These are phyloP conservation scores for Triplophysa siluroides DNA, from an alignment of 2,113 vertebrate genomes.

Conservation along the genomic window DNA sequence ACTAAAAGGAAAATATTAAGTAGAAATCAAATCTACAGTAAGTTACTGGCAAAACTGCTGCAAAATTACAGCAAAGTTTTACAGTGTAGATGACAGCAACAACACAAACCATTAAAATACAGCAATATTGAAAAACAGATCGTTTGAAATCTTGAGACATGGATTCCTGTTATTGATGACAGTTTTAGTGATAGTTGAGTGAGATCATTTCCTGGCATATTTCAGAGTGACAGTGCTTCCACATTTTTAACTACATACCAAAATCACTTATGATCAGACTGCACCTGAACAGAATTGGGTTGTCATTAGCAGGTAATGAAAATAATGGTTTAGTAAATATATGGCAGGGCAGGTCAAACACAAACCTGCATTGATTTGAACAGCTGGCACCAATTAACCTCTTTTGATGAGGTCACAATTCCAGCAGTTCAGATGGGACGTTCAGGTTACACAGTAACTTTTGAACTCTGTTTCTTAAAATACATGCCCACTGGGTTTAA, in stretches of 20 bases:
- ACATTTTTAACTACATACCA: background rate
- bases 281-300: background rate
- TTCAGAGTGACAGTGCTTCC: background rate
- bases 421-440: background rate
- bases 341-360: background rate
- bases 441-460: no score
- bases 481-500: no score
- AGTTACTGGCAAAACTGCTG: no score
- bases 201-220: background rate
- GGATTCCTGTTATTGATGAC: background rate
- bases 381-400: slow-evolving; percentile 8
- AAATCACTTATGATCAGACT: background rate
- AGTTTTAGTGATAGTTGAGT: background rate
- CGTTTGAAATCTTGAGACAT: no score
- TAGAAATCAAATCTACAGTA: no score
- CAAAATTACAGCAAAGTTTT: no score
- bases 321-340: background rate
- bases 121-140: background rate
- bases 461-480: no score
- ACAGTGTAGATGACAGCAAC: background rate
- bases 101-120: background rate
- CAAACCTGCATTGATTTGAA: background rate
- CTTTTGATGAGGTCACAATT: background rate
- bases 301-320: background rate
- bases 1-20: no score